Conservation (phyloP, 2,113 vertebrate species). For the Ictalurus punctatus region DNA sequence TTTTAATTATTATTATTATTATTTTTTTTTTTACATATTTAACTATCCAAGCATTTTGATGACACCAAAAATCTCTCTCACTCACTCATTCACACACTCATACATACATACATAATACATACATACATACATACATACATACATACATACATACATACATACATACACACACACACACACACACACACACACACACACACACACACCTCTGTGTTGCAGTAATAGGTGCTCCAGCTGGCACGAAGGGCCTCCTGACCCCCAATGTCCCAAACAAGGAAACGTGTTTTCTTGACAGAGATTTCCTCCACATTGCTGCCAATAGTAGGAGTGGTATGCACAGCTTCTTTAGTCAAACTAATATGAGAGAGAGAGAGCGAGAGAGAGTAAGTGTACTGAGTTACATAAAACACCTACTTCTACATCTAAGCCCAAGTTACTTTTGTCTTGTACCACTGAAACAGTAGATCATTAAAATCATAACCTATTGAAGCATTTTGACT, state of each 20-base stretch:
- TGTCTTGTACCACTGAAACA: neutral
- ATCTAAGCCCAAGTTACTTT: neutral
- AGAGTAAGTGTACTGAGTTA: neutral
- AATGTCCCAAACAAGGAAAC: conserved; percentile 84
- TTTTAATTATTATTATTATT: no score
- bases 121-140: no score
- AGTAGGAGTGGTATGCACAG: conserved; percentile 80
- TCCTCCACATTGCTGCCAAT: conserved; percentile 85
- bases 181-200: neutral
- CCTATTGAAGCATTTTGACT: neutral
- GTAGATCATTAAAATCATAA: neutral
- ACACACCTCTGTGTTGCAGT: conserved; percentile 79
- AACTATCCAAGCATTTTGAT: neutral
- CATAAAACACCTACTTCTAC: neutral
- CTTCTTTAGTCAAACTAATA: conserved; percentile 79
- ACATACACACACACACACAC: no score
- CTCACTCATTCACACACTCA: neutral
- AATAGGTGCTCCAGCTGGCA: conserved; percentile 79
- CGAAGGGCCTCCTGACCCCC: conserved; percentile 80
- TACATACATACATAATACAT: conserved; percentile 59
- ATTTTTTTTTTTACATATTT: neutral
- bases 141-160: no score
- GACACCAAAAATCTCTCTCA: neutral
- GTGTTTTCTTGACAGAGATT: conserved; percentile 75
- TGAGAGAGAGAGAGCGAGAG: neutral